These are phyloP conservation scores for Acipenser transmontanus DNA, from an alignment of 2,797 vertebrate species.

Conservation along the genomic window DNA sequence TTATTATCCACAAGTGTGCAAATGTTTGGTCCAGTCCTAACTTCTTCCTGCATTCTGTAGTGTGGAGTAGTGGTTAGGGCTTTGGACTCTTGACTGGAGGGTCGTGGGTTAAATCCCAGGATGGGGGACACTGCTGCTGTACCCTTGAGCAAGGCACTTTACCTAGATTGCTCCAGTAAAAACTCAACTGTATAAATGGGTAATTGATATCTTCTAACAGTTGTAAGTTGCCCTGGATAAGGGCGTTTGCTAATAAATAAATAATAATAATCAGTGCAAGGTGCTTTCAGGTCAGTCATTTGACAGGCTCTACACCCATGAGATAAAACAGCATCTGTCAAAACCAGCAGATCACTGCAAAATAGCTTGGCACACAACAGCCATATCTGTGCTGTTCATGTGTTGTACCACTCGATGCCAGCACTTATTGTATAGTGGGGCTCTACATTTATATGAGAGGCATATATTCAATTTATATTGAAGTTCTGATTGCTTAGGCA, in stretches of 20 bases:
- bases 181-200: too few relatives aligned
- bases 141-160: too few relatives aligned
- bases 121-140: too few relatives aligned
- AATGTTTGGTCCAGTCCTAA: neutral
- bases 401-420: neutral
- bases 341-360: neutral
- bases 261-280: neutral
- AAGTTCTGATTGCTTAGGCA: neutral
- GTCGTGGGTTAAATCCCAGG: too few relatives aligned
- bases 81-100: too few relatives aligned
- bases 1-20: neutral
- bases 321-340: conserved; percentile 3
- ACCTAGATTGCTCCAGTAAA: too few relatives aligned
- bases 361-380: neutral
- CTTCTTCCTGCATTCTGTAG: neutral
- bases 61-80: too few relatives aligned
- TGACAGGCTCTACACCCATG: neutral
- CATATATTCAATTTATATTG: neutral
- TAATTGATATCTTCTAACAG: too few relatives aligned
- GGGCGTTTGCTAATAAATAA: too few relatives aligned
- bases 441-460: neutral
- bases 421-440: neutral
- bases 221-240: too few relatives aligned
- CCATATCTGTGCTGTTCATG: neutral
- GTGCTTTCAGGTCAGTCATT: neutral